These are phyloP conservation scores for Corythornis vintsioides DNA, from an alignment of 2,113 vertebrate genomes.

Conservation along the genomic window DNA sequence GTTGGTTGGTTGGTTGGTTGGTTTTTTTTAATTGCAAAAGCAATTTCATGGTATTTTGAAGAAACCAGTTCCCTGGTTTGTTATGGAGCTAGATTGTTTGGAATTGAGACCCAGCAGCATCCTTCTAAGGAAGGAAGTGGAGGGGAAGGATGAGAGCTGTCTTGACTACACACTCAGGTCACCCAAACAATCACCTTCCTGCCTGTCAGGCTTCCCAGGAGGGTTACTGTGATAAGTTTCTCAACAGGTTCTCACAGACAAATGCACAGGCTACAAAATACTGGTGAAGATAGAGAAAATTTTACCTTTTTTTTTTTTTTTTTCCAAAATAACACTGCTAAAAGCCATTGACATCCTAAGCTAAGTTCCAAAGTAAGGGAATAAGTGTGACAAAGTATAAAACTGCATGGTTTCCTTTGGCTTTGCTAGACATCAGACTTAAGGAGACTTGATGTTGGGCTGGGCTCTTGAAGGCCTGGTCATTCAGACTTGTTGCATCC, in stretches of 20 bases:
- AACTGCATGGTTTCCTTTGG: background rate
- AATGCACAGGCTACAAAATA: background rate
- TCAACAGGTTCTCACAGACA: background rate
- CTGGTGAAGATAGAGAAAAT: background rate
- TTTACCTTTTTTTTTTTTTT: background rate
- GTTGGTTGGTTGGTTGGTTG: too few relatives aligned
- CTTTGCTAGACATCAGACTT: background rate
- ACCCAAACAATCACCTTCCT: background rate
- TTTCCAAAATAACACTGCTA: background rate
- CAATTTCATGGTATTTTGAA: background rate
- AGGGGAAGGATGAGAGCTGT: background rate
- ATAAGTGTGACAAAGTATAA: background rate
- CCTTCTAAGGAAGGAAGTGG: background rate
- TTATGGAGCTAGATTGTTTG: background rate
- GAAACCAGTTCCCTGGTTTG: background rate
- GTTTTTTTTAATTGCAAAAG: background rate
- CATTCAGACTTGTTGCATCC: background rate
- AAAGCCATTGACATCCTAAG: background rate
- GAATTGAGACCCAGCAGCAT: background rate
- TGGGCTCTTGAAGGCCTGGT: fast-evolving
- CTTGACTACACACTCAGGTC: background rate
- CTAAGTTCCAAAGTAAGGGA: background rate
- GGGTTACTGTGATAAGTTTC: background rate
- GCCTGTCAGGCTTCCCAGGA: background rate
- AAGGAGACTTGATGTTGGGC: background rate